phyloP scores from a whole-genome alignment of 2,888 invertebrate species.

The Amblyjoppa proteus region DNA sequence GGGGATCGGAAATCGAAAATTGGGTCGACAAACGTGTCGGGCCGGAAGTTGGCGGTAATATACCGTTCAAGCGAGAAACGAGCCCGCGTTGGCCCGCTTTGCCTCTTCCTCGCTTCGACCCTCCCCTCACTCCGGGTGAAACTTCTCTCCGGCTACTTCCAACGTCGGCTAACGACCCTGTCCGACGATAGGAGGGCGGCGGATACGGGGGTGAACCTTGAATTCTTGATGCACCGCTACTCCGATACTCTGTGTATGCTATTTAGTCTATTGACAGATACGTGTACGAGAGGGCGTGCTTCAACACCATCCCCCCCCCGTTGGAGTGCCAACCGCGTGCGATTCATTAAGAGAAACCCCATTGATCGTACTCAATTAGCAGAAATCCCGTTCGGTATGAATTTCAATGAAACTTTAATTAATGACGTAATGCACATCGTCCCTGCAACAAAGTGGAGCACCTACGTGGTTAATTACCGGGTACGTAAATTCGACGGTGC shows the following conservation, averaged over 20 bases:
- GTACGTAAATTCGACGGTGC: conserved; percentile 15
- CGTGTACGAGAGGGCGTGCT: background rate
- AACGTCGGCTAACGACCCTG: conserved; percentile 57
- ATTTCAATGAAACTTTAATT: conserved; percentile 31
- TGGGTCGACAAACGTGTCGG: conserved; percentile 70
- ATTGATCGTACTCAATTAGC: conserved; percentile 23
- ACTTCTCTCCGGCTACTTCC: conserved; percentile 35
- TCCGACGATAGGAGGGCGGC: conserved; percentile 17
- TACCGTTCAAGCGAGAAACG: conserved; percentile 67
- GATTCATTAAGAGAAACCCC: conserved; percentile 5
- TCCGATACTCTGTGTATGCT: background rate
- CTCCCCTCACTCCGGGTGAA: conserved; percentile 3
- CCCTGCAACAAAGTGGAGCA: background rate
- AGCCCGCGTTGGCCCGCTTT: conserved; percentile 51
- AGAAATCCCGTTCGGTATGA: background rate
- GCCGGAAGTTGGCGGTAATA: conserved; percentile 67
- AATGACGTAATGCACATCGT: conserved; percentile 20
- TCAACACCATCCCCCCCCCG: background rate
- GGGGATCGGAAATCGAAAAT: conserved; percentile 70
- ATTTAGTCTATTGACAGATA: conserved; percentile 7
- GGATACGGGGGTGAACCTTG: conserved; percentile 30
- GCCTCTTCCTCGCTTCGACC: conserved; percentile 9
- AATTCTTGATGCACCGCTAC: conserved; percentile 41
- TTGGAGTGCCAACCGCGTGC: background rate
- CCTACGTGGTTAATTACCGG: conserved; percentile 41